These are phyloP conservation scores for Myotis findleyi DNA, from an alignment of 2,797 vertebrate species.

Conservation along the genomic window DNA sequence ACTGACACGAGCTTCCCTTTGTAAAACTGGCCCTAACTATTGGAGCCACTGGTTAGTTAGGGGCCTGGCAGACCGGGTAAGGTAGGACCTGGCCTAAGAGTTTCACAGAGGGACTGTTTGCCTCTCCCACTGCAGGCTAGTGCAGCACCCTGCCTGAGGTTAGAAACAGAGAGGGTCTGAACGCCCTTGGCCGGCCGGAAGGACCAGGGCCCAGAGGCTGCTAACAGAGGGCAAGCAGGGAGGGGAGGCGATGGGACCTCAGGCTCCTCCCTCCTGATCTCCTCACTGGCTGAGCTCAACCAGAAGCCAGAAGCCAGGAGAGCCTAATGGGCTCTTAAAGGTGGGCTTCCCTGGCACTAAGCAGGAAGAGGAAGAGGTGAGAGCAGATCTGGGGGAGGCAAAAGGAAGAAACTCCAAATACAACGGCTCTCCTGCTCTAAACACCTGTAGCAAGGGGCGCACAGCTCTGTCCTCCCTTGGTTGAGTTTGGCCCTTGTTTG, in stretches of 20 bases:
- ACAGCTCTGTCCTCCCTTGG: neutral
- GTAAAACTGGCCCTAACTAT: neutral
- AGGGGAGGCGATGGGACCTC: no score
- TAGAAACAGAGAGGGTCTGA: neutral
- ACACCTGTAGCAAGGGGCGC: rapidly evolving
- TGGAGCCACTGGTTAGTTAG: neutral
- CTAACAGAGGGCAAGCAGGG: neutral
- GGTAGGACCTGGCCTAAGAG: neutral
- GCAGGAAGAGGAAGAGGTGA: neutral
- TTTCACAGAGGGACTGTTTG: neutral
- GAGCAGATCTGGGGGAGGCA: neutral
- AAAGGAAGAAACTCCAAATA: neutral
- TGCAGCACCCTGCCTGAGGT: neutral
- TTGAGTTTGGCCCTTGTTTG: neutral
- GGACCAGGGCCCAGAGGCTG: neutral
- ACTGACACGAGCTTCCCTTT: neutral
- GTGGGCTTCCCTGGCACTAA: neutral
- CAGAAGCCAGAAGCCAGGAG: neutral
- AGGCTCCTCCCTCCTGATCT: neutral
- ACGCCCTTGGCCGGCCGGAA: neutral
- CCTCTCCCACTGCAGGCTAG: no score
- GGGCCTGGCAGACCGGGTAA: neutral
- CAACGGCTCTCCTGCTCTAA: neutral
- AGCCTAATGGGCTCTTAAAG: neutral
- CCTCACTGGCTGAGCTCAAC: neutral